phyloP scores from a whole-genome alignment of 2,797 vertebrate genomes.

The Enteromius radiatus region DNA sequence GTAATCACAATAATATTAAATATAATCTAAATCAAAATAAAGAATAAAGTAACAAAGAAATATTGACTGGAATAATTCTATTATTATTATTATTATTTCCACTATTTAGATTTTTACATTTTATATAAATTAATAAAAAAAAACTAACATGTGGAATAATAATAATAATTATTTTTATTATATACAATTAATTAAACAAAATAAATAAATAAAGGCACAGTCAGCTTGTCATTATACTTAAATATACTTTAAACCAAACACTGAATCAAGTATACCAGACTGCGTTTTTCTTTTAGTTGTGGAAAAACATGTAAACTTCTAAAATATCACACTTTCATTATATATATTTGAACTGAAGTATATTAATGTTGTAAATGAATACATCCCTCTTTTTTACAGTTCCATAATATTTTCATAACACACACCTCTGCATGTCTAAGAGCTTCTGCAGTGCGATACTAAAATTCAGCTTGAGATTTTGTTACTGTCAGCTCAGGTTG shows the following conservation, averaged over 20 bases:
- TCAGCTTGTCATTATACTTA: background rate
- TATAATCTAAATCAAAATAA: background rate
- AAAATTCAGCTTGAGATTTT: background rate
- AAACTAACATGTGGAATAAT: background rate
- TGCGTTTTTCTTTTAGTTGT: background rate
- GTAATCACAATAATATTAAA: too few species aligned
- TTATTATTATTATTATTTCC: too few species aligned
- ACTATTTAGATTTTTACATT: background rate
- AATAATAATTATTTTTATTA: background rate
- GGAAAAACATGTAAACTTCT: background rate
- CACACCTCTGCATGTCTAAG: background rate
- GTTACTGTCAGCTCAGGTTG: constrained; percentile 35
- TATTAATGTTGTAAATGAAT: background rate
- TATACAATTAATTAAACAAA: background rate
- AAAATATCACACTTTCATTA: background rate
- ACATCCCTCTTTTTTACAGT: constrained; percentile 3
- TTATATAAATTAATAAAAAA: background rate
- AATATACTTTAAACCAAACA: background rate
- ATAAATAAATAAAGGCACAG: background rate
- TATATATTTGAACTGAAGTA: background rate
- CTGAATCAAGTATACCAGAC: background rate
- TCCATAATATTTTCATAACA: background rate
- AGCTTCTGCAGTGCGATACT: background rate
- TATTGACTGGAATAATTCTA: too few species aligned
- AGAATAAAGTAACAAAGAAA: too few species aligned